These are phyloP conservation scores for Cryptocheilus praepositus DNA, from an alignment of 2,888 invertebrate species.

Conservation along the genomic window DNA sequence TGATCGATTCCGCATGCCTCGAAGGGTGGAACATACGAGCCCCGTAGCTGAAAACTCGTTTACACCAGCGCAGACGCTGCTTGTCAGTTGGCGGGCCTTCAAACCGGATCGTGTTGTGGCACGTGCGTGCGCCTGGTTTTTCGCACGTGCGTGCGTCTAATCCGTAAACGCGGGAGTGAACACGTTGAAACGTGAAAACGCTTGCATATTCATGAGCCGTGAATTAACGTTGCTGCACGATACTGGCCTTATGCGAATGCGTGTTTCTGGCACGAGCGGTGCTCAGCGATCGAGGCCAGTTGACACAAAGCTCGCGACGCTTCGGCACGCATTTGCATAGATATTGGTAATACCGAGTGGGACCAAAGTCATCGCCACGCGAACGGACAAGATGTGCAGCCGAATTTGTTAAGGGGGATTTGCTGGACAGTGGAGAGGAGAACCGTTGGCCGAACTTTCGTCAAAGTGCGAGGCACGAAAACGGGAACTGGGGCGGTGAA, in stretches of 20 bases:
- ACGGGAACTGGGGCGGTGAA: too few species aligned
- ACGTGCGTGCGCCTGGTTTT: conserved; percentile 37
- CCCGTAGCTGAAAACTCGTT: too few species aligned
- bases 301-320: conserved; percentile 33
- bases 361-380: too few species aligned
- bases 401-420: too few species aligned
- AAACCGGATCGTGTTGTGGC: conserved; percentile 33
- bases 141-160: conserved; percentile 42
- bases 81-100: too few species aligned
- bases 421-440: too few species aligned
- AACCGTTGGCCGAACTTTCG: too few species aligned
- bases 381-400: too few species aligned
- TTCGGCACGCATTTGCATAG: conserved; percentile 52
- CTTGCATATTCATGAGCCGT: conserved; percentile 64
- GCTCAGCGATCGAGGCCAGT: conserved; percentile 26
- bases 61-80: too few species aligned
- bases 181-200: conserved; percentile 53
- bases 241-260: conserved; percentile 19
- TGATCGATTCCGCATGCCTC: too few species aligned
- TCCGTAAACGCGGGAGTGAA: conserved; percentile 31
- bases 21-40: too few species aligned
- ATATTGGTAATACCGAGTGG: conserved; percentile 38
- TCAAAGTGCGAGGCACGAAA: too few species aligned
- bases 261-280: conserved; percentile 42
- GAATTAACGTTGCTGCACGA: conserved; percentile 29